A percentile compares a stretch with the other conserved stretches of the same genome.
phyloP scores from a whole-genome alignment of 2,888 invertebrate genomes.

The Hemistola chrysoprasaria region DNA sequence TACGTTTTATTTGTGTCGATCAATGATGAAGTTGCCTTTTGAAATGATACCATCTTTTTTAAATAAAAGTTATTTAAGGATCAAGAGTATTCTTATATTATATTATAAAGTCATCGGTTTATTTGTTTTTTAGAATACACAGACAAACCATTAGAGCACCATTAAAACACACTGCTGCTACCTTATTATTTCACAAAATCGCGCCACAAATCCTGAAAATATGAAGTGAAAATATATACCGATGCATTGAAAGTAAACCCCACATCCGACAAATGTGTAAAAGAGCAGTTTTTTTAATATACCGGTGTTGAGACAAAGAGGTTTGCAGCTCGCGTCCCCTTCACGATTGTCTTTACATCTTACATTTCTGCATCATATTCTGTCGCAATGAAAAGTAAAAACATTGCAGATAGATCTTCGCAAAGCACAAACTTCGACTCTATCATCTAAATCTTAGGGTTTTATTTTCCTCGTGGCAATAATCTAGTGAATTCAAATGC shows the following conservation, averaged over 20 bases:
- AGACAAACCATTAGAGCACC: not conserved
- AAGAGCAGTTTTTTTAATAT: conserved; percentile 50
- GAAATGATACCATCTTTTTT: too few species aligned
- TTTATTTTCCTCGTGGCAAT: conserved; percentile 31
- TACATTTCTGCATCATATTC: conserved; percentile 80
- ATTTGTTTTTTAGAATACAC: not conserved
- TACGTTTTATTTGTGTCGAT: too few species aligned
- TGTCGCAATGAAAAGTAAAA: conserved; percentile 77
- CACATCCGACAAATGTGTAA: conserved; percentile 39
- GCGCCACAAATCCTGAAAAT: conserved; percentile 7
- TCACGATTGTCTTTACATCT: conserved; percentile 78
- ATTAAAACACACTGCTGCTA: conserved; percentile 1
- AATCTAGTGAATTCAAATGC: conserved; percentile 65
- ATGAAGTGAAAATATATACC: conserved; percentile 16
- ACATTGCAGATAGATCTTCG: conserved; percentile 53
- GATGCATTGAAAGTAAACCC: conserved; percentile 22
- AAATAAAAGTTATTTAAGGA: too few species aligned
- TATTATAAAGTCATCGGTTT: not conserved
- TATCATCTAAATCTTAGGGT: conserved; percentile 23
- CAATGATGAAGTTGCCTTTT: too few species aligned
- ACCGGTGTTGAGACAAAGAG: conserved; percentile 53
- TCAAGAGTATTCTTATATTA: too few species aligned
- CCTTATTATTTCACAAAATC: conserved; percentile 9
- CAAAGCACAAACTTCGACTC: conserved; percentile 17
- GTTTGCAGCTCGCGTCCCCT: conserved; percentile 56